These are phyloP conservation scores for Limnephilus lunatus DNA, from an alignment of 2,888 invertebrate species.

Conservation along the genomic window DNA sequence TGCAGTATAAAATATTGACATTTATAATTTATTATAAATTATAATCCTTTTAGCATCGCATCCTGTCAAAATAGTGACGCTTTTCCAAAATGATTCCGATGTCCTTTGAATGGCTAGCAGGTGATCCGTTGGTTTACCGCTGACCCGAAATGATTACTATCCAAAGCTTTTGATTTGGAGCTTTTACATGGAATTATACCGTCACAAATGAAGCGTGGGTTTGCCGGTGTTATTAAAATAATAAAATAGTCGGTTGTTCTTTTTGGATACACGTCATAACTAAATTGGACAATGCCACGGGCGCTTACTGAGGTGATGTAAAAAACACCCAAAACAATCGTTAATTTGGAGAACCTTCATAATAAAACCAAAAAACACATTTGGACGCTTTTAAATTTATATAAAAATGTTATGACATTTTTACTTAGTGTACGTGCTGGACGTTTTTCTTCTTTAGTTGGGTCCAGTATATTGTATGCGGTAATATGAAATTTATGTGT, in stretches of 20 bases:
- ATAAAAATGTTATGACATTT: background rate
- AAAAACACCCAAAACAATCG: background rate
- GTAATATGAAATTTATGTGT: conserved; percentile 26
- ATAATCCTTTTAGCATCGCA: background rate
- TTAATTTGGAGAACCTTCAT: background rate
- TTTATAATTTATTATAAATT: background rate
- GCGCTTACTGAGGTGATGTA: conserved; percentile 53
- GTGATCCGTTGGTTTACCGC: conserved; percentile 47
- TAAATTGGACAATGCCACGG: conserved; percentile 55
- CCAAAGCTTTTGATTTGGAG: conserved; percentile 58
- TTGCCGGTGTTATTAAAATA: conserved; percentile 64
- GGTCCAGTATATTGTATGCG: background rate
- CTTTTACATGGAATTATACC: conserved; percentile 60
- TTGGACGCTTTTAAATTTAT: background rate
- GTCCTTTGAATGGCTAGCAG: conserved; percentile 49
- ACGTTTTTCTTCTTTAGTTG: background rate
- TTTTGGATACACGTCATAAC: conserved; percentile 54
- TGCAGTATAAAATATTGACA: background rate
- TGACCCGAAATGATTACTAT: conserved; percentile 57
- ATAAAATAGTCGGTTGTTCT: conserved; percentile 56
- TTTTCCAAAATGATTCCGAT: conserved; percentile 24
- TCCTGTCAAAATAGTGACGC: background rate
- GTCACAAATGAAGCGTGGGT: conserved; percentile 64
- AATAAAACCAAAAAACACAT: background rate
- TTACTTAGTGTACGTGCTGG: background rate